Conservation (phyloP, 2,888 invertebrate genomes). For the Caenorhabditis uteleia region DNA sequence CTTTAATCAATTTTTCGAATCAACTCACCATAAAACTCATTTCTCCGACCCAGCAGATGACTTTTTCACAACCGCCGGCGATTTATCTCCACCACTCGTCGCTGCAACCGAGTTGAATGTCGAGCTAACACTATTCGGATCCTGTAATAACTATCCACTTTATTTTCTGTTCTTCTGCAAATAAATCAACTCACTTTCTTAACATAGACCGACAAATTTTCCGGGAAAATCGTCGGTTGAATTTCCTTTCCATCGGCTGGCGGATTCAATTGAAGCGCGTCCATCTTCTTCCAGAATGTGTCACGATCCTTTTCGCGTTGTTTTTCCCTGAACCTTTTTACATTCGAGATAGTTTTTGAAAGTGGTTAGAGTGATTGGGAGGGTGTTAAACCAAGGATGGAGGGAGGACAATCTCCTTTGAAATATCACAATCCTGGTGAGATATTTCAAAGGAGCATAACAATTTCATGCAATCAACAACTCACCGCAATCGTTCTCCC, state of each 20-base stretch:
- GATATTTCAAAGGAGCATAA: too few species aligned
- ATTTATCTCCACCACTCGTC: conserved; percentile 34
- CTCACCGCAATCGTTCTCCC: conserved; percentile 97
- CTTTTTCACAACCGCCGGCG: conserved; percentile 51
- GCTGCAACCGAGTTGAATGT: conserved; percentile 2
- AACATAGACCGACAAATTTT: conserved; percentile 26
- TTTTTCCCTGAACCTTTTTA: conserved; percentile 82
- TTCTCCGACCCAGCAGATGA: conserved; percentile 34
- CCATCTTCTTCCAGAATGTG: conserved; percentile 83
- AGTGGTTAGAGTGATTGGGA: too few species aligned
- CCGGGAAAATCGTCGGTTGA: conserved; percentile 28
- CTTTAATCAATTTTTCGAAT: too few species aligned
- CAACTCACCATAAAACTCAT: too few species aligned
- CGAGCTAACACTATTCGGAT: conserved; percentile 5
- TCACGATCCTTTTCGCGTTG: conserved; percentile 93
- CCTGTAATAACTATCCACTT: conserved; percentile 22
- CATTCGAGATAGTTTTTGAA: background rate
- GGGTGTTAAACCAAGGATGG: too few species aligned
- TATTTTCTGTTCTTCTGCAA: background rate
- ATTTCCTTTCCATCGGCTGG: conserved; percentile 41
- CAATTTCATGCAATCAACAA: conserved; percentile 54
- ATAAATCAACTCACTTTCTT: conserved; percentile 11
- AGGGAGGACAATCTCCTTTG: background rate
- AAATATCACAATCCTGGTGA: too few species aligned
- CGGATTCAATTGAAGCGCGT: conserved; percentile 60